These are phyloP conservation scores for Ascaphus truei DNA, from an alignment of 2,113 vertebrate genomes.

Conservation along the genomic window DNA sequence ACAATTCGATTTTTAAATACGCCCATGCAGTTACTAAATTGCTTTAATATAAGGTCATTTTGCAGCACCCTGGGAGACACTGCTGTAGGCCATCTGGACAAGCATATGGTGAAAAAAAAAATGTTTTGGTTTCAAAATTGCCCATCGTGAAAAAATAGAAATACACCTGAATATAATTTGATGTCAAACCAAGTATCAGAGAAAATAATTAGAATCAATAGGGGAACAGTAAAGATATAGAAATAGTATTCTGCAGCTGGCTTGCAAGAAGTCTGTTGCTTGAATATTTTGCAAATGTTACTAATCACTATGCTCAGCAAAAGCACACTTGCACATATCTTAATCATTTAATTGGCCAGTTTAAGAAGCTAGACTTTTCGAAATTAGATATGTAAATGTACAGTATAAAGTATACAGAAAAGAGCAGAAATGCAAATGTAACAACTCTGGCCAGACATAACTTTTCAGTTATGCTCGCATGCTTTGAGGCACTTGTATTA, in stretches of 20 bases:
- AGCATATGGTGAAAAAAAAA: conserved; percentile 56
- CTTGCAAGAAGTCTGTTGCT: no score
- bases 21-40: conserved; percentile 47
- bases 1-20: not conserved
- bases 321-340: not conserved
- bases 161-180: not conserved
- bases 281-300: not conserved
- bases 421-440: not conserved
- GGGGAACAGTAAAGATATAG: no score
- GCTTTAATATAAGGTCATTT: conserved; percentile 57
- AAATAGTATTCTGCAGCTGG: no score
- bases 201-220: no score
- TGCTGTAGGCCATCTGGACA: conserved; percentile 56
- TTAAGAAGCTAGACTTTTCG: not conserved
- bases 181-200: no score
- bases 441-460: no score
- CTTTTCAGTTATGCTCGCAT: no score
- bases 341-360: conserved; percentile 7
- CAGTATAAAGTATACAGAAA: not conserved
- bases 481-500: no score
- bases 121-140: not conserved
- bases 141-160: not conserved
- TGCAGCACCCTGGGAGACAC: conserved; percentile 52
- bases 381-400: conserved; percentile 1
- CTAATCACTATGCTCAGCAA: not conserved